Percentiles rank a stretch among this genome's conserved stretches.
Evolutionary conservation across 2,797 vertebrate genomes (phyloP).

Genomic region (Onychomys leucogaster): DNA sequence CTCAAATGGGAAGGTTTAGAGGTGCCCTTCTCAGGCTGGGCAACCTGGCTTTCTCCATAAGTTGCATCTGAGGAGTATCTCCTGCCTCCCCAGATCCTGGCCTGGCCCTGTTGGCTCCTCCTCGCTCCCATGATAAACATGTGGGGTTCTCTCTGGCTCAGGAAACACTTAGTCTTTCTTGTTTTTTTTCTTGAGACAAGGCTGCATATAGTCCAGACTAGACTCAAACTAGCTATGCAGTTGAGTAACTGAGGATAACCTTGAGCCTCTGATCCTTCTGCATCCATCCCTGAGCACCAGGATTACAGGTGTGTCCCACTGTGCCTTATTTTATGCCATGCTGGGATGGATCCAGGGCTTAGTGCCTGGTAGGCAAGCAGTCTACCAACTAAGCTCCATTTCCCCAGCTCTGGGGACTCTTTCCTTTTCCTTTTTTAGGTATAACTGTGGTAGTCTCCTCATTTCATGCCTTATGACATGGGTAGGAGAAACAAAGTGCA

Average conservation of each 20-base stretch:
- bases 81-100: background rate
- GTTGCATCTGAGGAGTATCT: fast-evolving
- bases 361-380: background rate
- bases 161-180: background rate
- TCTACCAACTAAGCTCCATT: background rate
- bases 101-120: background rate
- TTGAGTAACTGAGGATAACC: background rate
- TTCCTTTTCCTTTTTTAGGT: background rate
- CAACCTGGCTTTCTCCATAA: background rate
- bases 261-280: background rate
- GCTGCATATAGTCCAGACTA: background rate
- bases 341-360: background rate
- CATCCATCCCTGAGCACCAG: no score
- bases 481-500: fast-evolving
- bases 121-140: background rate
- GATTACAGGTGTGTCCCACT: background rate
- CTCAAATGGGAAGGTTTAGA: background rate
- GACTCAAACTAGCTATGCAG: background rate
- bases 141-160: background rate
- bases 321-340: background rate
- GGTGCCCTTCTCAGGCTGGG: no score
- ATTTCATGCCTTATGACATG: fast-evolving
- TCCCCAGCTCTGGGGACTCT: background rate
- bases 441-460: fast-evolving
- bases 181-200: background rate